Conservation (phyloP, 2,888 invertebrate genomes). For the Sinodicranocentrus sp. region DNA sequence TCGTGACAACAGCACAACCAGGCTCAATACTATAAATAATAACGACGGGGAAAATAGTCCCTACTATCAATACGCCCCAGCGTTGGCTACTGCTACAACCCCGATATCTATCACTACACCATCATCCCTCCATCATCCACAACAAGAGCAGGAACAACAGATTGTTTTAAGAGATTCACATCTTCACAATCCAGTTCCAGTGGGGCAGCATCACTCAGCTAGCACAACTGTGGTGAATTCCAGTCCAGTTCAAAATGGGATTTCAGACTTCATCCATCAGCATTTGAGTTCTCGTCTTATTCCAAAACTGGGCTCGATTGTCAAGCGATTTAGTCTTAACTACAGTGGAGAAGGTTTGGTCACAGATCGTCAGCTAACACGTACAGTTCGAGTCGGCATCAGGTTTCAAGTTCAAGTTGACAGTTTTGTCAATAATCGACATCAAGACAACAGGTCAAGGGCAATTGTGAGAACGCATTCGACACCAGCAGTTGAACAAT, state of each 20-base stretch:
- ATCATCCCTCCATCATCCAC: background rate
- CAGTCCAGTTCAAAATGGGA: background rate
- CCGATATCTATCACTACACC: background rate
- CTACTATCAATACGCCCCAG: conserved; percentile 34
- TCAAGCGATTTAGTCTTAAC: conserved; percentile 71
- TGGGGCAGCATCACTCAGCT: background rate
- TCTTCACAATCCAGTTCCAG: background rate
- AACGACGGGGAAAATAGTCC: conserved; percentile 26
- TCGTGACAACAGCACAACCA: conserved; percentile 44
- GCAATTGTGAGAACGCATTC: conserved; percentile 56
- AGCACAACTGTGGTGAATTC: background rate
- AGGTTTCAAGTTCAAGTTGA: conserved; percentile 72
- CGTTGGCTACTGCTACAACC: background rate
- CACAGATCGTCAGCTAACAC: conserved; percentile 63
- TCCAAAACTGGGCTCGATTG: conserved; percentile 69
- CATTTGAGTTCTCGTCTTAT: conserved; percentile 45
- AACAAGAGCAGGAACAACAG: background rate
- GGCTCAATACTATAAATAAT: conserved; percentile 36
- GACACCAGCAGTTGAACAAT: conserved; percentile 48
- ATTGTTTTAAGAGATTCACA: conserved; percentile 33
- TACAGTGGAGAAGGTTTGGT: conserved; percentile 70
- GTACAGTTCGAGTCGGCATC: conserved; percentile 70
- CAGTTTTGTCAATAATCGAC: conserved; percentile 63
- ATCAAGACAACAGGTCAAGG: conserved; percentile 27
- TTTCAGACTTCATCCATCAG: conserved; percentile 35